These are phyloP conservation scores for Suncus etruscus DNA, from an alignment of 2,113 vertebrate genomes.

Conservation along the genomic window DNA sequence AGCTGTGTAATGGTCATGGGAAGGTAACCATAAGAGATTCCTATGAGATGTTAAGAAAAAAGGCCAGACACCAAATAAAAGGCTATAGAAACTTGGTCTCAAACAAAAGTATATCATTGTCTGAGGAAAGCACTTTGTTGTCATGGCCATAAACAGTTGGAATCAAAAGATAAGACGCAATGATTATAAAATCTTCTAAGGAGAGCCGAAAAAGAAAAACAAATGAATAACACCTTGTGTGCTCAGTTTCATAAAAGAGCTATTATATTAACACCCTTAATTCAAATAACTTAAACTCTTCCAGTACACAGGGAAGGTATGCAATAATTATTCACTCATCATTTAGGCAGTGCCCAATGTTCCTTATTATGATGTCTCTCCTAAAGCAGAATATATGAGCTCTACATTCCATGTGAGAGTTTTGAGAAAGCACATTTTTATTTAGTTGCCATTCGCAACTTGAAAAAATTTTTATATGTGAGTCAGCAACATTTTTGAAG, in stretches of 20 bases:
- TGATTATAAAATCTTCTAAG: conserved; percentile 46
- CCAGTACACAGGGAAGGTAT: neutral
- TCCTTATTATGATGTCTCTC: neutral
- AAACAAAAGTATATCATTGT: conserved; percentile 66
- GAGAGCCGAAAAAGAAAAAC: conserved; percentile 46
- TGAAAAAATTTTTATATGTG: neutral
- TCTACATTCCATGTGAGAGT: neutral
- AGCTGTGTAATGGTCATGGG: neutral
- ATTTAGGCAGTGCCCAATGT: neutral
- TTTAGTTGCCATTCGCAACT: conserved; percentile 26
- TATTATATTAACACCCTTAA: neutral
- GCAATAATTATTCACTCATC: neutral
- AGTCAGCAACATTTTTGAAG: conserved; percentile 7
- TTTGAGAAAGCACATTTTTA: neutral
- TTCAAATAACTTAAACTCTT: neutral
- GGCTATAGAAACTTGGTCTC: conserved; percentile 10
- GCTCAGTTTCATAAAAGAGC: conserved; percentile 39
- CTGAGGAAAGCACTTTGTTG: conserved; percentile 56
- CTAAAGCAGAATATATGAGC: neutral
- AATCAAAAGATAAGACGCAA: conserved; percentile 64
- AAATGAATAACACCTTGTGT: conserved; percentile 45
- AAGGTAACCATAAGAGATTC: conserved; percentile 10
- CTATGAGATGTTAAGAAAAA: conserved; percentile 22
- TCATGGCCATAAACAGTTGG: conserved; percentile 62
- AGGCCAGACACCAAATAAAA: conserved; percentile 39